Evolutionary conservation across 2,797 vertebrate genomes (phyloP), one percentile per base, ranked within the genome.

Genomic region (Hypotaenidia okinawae): DNA sequence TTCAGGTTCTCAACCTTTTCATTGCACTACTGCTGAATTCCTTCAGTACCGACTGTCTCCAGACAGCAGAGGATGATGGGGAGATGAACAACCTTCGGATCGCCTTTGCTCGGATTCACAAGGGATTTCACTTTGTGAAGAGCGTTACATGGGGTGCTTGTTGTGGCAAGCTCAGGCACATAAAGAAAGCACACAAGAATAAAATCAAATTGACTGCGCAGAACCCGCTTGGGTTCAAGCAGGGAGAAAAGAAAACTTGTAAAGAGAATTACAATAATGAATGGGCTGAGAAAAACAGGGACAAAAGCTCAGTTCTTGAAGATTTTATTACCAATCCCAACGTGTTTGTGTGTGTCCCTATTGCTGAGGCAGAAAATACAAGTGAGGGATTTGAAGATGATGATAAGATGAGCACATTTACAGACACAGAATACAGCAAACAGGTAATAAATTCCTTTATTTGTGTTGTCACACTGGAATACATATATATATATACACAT

Each of bases 21-120:
- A 98, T 99, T 91, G 99, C 99, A 6, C 97, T 99, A 64, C 98
- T 99, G 78, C 98, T 99, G 82, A 99, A 98, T 94, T 99, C 99
- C 15, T 99, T 99, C 97, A 99, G 99, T 25, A 97, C 99, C 0
- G 99, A 99, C 96, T 98, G 98, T 92, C 98, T 99, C 23, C 98
- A 98, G 0, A 98, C 98, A 22, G 97, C 98, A 0, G 99, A 99
- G 33, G 99, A 99, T 0, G 99, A 99, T 1, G 98, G 99, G 5
- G 99, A 99, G 95, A 98, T 99, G 98, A 99, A 99, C 97, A 99
- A 99, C 59, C 98, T 99, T 17, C 98, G 99, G 10, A 98, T 99
- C 9, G 99, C 99, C 37, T 97, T 99, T 39, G 98, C 98, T 37
- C 97, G 99, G 35, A 98, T 99, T 91, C 98, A 98, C 97, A 98